Base-by-base conservation (phyloP, 2,888 invertebrate genomes). In the Rhagophthalmus giganteus region DNA sequence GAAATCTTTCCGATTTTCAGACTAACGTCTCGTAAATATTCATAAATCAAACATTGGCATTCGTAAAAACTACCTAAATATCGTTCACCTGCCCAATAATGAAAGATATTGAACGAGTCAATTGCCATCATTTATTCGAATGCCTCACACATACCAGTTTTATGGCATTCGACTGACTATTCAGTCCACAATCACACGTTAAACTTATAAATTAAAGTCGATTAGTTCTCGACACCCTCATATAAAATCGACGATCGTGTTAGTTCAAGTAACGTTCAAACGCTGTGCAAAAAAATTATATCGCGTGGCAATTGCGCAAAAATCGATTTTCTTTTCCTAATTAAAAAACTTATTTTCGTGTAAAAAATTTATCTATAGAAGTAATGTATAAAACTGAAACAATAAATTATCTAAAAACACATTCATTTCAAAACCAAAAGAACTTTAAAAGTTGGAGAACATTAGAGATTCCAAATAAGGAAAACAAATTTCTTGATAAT, bases 401-500 rank as follows among this genome's bases (percentile, higher is more conserved):
- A 44, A 44, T 54, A 54, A 42, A 54, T 54, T 54, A 54, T 63
- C 62, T 61, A 47, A 55, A 57, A 62, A 56, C 64, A 59, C 63
- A 63, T 64, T 63, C 63, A 63, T 63, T 62, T 61, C 58, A 53
- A 44, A 55, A 51, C 55, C 58, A 56, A 57, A 53, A 60, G 57
- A 58, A 59, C 55, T 60, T 59, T 59, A 63, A 62, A 62, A 63
- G 61, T 64, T 64, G 61, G 59, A 62, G 62, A 69, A 69, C 68
- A 68, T 69, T 69, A 68, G 69, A 70, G 65, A 69, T 69, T 61
- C 63, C 63, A 68, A 72, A 72, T 71, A 73, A 73, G 74, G 72
- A 74, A 76, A 76, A 76, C 75, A 76, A 76, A 76, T 76, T 76
- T 68, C 72, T 71, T 76, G 76, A 76, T 76, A 76, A 76, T 76